Conservation (phyloP, 1,140 invertebrate species). For the Drosophila funebris region DNA sequence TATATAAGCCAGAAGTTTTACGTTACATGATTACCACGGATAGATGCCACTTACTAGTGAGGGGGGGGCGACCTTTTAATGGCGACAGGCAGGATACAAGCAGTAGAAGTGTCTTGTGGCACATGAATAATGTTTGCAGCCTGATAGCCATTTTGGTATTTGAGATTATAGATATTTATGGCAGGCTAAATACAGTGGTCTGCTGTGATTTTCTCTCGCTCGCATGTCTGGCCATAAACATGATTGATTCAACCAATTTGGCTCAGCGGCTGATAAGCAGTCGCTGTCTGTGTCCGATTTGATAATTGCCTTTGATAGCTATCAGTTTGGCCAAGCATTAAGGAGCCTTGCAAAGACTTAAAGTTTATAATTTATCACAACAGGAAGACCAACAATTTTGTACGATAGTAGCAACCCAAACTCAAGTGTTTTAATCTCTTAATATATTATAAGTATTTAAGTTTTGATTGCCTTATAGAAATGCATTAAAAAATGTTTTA, state of each 20-base stretch:
- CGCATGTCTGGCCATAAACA: slow-evolving; percentile 60
- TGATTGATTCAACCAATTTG: slow-evolving; percentile 58
- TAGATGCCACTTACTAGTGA: background rate
- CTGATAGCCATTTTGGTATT: slow-evolving; percentile 41
- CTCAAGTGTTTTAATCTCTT: slow-evolving; percentile 16
- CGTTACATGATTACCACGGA: background rate
- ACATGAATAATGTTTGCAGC: slow-evolving; percentile 22
- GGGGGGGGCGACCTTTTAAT: background rate
- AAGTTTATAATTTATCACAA: slow-evolving; percentile 43
- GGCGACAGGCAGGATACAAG: slow-evolving; percentile 1
- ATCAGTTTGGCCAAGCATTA: slow-evolving; percentile 27
- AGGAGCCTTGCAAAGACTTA: slow-evolving; percentile 27
- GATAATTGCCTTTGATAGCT: slow-evolving; percentile 42
- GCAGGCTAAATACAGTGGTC: slow-evolving; percentile 8
- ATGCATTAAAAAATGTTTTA: background rate
- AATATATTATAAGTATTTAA: slow-evolving; percentile 1
- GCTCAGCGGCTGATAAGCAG: slow-evolving; percentile 41
- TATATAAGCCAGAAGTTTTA: slow-evolving; percentile 6
- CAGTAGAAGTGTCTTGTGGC: slow-evolving; percentile 27
- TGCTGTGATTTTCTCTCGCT: slow-evolving; percentile 46
- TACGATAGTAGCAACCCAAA: background rate
- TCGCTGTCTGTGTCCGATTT: slow-evolving; percentile 44
- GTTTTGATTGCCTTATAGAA: background rate
- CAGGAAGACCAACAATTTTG: slow-evolving; percentile 9
- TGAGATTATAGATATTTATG: slow-evolving; percentile 65